phyloP scores from a whole-genome alignment of 2,797 vertebrate species.

The Amblyraja radiata region DNA sequence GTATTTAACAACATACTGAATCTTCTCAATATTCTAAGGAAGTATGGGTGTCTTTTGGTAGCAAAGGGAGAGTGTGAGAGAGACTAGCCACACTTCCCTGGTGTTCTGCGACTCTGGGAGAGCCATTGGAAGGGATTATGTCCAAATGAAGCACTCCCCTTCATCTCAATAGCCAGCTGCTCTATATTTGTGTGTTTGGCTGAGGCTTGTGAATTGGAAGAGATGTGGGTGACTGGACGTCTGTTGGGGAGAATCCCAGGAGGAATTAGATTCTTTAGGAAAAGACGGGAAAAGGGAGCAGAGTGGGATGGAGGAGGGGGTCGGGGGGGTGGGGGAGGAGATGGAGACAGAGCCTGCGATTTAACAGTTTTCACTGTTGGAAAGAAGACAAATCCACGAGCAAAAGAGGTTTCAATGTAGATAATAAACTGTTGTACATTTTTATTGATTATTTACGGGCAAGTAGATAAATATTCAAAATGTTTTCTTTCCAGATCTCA shows the following conservation, averaged over 20 bases:
- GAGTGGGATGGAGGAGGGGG: no score
- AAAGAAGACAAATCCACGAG: not conserved
- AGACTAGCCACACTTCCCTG: not conserved
- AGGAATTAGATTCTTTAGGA: not conserved
- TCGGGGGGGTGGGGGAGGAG: not conserved
- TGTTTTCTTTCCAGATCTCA: not conserved
- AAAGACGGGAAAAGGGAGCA: not conserved
- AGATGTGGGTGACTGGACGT: no score
- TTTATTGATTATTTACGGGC: not conserved
- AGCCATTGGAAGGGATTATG: not conserved
- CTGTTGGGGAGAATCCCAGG: not conserved
- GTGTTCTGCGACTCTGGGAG: not conserved
- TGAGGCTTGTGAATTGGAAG: not conserved
- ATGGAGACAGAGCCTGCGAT: not conserved
- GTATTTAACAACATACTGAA: no score
- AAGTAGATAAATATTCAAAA: not conserved
- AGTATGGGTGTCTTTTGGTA: no score
- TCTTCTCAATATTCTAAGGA: no score
- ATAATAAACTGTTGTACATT: constrained; percentile 17
- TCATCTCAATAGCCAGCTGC: not conserved
- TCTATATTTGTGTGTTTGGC: not conserved
- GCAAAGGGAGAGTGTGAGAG: not conserved
- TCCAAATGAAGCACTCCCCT: no score
- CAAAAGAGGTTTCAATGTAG: not conserved
- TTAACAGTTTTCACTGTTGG: not conserved